Percentiles rank a stretch among this genome's conserved stretches.
phyloP scores from a whole-genome alignment of 2,797 vertebrate genomes.

The Phalloptychus januarius region DNA sequence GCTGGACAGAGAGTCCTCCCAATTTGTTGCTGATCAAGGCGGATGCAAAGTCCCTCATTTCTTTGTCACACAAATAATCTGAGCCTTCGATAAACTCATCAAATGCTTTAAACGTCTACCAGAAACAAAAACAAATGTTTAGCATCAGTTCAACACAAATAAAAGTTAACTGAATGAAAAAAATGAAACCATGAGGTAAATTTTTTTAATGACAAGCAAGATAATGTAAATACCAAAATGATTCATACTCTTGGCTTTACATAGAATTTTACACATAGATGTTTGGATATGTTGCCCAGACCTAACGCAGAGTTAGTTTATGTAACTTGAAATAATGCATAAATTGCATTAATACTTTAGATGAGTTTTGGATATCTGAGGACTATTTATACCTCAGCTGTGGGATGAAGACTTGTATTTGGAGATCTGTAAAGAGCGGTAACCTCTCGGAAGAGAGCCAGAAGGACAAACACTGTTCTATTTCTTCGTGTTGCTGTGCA shows the following conservation, averaged over 20 bases:
- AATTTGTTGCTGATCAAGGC: slow-evolving; percentile 77
- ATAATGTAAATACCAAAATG: not conserved
- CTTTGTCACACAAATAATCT: slow-evolving; percentile 50
- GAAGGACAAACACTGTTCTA: slow-evolving; percentile 72
- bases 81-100: slow-evolving; percentile 69
- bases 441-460: slow-evolving; percentile 87
- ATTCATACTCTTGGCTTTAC: not conserved
- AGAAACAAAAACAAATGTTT: slow-evolving; percentile 3
- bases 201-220: not conserved
- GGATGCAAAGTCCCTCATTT: slow-evolving; percentile 68
- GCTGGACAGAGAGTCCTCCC: slow-evolving; percentile 42
- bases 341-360: not conserved
- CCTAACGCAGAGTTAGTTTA: not conserved
- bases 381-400: slow-evolving; percentile 68
- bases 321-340: not conserved
- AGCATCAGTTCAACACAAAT: not conserved
- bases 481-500: slow-evolving; percentile 15
- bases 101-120: slow-evolving; percentile 75
- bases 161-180: not conserved
- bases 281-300: not conserved
- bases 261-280: not conserved
- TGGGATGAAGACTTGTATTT: slow-evolving; percentile 64
- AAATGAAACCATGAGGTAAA: not conserved
- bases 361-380: not conserved
- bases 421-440: slow-evolving; percentile 67